Percentiles rank a stretch among this genome's conserved stretches.
Evolutionary conservation across 2,113 vertebrate species (phyloP).

Genomic region (Bostrychus sinensis): DNA sequence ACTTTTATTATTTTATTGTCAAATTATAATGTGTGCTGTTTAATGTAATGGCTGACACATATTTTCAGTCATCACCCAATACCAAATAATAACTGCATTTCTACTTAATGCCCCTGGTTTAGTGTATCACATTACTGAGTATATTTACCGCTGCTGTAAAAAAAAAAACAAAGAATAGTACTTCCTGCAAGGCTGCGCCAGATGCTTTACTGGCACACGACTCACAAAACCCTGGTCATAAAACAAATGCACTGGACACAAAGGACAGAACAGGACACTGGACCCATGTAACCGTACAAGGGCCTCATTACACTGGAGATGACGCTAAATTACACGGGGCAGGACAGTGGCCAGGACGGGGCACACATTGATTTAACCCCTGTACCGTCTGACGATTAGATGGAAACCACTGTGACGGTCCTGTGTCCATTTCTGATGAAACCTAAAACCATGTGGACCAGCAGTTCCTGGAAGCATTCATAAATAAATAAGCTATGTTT

Average conservation of each 20-base stretch:
- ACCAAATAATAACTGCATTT: neutral
- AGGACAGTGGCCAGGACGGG: constrained; percentile 38
- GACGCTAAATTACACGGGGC: constrained; percentile 51
- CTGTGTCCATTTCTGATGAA: constrained; percentile 63
- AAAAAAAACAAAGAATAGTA: neutral
- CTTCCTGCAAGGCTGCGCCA: neutral
- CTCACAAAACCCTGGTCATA: constrained; percentile 18
- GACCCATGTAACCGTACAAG: constrained; percentile 40
- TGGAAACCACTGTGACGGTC: constrained; percentile 58
- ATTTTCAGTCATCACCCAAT: neutral
- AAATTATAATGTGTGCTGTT: neutral
- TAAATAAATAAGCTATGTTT: constrained; percentile 82
- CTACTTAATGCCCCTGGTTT: neutral
- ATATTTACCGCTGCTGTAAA: neutral
- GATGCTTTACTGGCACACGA: constrained; percentile 16
- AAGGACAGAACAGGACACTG: constrained; percentile 35
- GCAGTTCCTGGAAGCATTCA: constrained; percentile 77
- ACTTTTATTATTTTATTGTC: constrained; percentile 3
- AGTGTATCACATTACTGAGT: neutral
- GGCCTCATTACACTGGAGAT: constrained; percentile 63
- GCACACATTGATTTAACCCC: constrained; percentile 60
- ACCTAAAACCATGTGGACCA: constrained; percentile 60
- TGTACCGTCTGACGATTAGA: constrained; percentile 13
- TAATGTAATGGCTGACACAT: too few relatives aligned
- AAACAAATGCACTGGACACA: constrained; percentile 43